Percentiles rank a stretch among this genome's conserved stretches.
Evolutionary conservation across 92 coral and sea anemone species (phyloP).

Genomic region (Porites lobata): DNA sequence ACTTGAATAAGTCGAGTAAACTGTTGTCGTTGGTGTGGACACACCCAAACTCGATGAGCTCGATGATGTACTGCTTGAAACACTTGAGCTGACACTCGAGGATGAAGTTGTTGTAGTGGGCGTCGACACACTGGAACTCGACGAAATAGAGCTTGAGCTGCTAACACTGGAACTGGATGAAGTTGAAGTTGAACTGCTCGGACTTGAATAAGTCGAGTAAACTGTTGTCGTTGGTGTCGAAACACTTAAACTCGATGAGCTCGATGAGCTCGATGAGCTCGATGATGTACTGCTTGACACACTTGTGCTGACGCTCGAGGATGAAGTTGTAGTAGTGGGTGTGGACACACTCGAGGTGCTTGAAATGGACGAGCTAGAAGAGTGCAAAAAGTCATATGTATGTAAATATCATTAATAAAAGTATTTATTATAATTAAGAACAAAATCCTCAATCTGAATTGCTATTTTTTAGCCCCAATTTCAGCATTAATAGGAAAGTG

Average conservation of each 20-base stretch:
- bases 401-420: neutral
- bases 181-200: slow-evolving; percentile 1
- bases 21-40: neutral
- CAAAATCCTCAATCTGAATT: too few relatives aligned
- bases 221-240: neutral
- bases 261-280: neutral
- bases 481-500: too few relatives aligned
- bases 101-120: neutral
- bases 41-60: slow-evolving; percentile 5
- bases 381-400: too few relatives aligned
- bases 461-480: too few relatives aligned
- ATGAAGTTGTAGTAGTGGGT: neutral
- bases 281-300: neutral
- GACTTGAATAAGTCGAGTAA: neutral
- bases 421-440: too few relatives aligned
- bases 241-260: neutral
- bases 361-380: neutral
- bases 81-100: neutral
- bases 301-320: neutral
- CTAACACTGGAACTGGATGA: neutral
- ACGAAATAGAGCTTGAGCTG: neutral
- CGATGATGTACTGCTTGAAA: slow-evolving; percentile 2
- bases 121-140: neutral
- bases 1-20: neutral
- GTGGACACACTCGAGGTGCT: slow-evolving; percentile 25